phyloP scores from a whole-genome alignment of 2,888 invertebrate genomes.

The Alloscopus bannaensis region DNA sequence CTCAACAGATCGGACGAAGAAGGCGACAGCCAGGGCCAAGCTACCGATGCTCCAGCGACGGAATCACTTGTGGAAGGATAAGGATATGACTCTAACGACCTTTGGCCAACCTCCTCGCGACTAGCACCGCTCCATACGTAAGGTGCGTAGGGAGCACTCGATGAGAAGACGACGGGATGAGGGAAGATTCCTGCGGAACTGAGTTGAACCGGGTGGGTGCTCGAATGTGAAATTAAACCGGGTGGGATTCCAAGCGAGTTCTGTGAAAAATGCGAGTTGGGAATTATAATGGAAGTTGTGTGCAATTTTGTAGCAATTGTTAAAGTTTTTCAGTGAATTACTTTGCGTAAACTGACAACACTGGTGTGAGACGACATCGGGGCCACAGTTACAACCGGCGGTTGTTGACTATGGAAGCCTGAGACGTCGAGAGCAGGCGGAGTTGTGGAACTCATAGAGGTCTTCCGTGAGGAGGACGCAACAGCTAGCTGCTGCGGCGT shows the following conservation, averaged over 20 bases:
- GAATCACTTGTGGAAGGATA: not conserved
- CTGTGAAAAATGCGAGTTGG: slow-evolving; percentile 39
- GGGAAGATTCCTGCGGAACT: slow-evolving; percentile 17
- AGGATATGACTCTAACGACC: slow-evolving; percentile 30
- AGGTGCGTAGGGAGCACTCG: slow-evolving; percentile 52
- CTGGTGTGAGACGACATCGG: slow-evolving; percentile 71
- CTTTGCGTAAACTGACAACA: slow-evolving; percentile 62
- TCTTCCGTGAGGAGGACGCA: slow-evolving; percentile 50
- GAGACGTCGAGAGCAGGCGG: slow-evolving; percentile 46
- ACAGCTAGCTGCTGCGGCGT: too few species aligned
- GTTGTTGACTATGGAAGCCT: slow-evolving; percentile 61
- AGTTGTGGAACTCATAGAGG: slow-evolving; percentile 53
- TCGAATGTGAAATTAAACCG: slow-evolving; percentile 23
- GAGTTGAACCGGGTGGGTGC: not conserved
- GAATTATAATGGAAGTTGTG: too few species aligned
- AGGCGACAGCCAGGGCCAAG: slow-evolving; percentile 68
- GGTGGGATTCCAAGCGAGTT: slow-evolving; percentile 62
- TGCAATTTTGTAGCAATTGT: slow-evolving; percentile 4
- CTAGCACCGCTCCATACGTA: slow-evolving; percentile 59
- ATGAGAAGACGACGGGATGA: slow-evolving; percentile 42
- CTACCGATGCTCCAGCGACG: slow-evolving; percentile 20
- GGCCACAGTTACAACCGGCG: slow-evolving; percentile 72
- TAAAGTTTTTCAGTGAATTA: slow-evolving; percentile 25
- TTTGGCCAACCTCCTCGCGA: not conserved
- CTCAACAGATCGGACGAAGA: slow-evolving; percentile 60